Conservation (phyloP, 2,113 vertebrate species). For the Psilopsiagon aymara region DNA sequence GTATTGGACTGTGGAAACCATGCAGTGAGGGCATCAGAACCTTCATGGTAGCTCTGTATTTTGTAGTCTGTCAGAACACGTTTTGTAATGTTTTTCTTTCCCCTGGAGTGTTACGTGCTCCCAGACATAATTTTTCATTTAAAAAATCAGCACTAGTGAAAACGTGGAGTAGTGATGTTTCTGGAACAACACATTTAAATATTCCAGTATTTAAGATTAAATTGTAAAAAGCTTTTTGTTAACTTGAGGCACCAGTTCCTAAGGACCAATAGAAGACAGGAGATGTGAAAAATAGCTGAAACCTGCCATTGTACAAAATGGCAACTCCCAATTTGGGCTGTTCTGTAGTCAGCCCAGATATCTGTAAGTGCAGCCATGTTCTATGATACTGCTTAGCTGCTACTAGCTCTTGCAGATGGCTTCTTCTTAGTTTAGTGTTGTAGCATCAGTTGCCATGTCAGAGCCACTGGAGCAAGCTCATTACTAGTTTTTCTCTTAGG, state of each 20-base stretch:
- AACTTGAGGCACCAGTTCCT: neutral
- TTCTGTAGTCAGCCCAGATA: neutral
- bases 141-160: neutral
- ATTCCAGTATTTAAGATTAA: neutral
- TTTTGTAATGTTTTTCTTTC: neutral
- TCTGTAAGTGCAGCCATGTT: neutral
- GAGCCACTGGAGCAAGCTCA: neutral
- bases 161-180: neutral
- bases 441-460: neutral
- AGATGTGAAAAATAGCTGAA: neutral
- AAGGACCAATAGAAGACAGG: neutral
- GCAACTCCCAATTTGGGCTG: neutral
- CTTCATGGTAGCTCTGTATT: neutral
- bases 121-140: neutral
- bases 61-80: neutral
- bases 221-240: neutral
- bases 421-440: neutral
- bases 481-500: neutral
- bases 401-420: neutral
- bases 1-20: neutral
- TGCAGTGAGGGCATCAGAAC: neutral
- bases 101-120: neutral
- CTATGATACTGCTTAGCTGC: rapidly evolving
- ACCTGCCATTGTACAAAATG: neutral
- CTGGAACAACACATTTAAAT: neutral